Base-by-base conservation (phyloP, 1,140 invertebrate species). In the Ceratina calcarata region DNA sequence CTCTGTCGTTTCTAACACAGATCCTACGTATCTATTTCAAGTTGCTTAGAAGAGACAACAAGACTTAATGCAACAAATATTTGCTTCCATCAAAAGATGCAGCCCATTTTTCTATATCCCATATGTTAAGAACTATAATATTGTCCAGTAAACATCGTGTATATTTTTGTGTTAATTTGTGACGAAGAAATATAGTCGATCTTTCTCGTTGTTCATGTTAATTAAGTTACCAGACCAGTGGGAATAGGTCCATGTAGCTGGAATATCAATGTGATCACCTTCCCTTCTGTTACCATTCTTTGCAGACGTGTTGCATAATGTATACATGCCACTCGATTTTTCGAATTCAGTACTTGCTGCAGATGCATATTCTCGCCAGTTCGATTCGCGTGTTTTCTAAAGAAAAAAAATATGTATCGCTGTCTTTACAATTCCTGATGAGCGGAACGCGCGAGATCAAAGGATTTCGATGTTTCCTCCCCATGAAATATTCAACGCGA, bases 401-500 rank as follows among this genome's bases (percentile, higher is more conserved):
- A 13, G 45, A 45, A 22, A 16, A 69, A 57, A 69, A 20, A 55
- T 32, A 55, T 55, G 16, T 71, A 71, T 58, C 27, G 16, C n/a
- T 22, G 53, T 58, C 13, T 58, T 58, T 71, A 68, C 13, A 37
- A 24, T 67, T 20, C 13, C 65, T 37, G 51, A 37, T 24, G n/a
- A 32, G 10, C 60, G 16, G 60, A 3, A 53, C 24, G 32, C 53
- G 27, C n/a, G 13, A 45, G 20, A 75, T 66, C 51, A 65, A 57
- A 65, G 51, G 3, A 32, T 53, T 64, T 49, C 49, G 18, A 16
- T n/a, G 37, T 20, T 51, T 3, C 45, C n/a, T 53, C 24, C 0
- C 12, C 15, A 78, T 77, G 74, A 62, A 78, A 78, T 37, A 72
- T 78, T 62, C 76, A 78, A 78, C 27, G 58, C 6, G 7, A 45